Evolutionary conservation across 2,888 invertebrate species (phyloP).

Genomic region (Polydrusus tereticollis): DNA sequence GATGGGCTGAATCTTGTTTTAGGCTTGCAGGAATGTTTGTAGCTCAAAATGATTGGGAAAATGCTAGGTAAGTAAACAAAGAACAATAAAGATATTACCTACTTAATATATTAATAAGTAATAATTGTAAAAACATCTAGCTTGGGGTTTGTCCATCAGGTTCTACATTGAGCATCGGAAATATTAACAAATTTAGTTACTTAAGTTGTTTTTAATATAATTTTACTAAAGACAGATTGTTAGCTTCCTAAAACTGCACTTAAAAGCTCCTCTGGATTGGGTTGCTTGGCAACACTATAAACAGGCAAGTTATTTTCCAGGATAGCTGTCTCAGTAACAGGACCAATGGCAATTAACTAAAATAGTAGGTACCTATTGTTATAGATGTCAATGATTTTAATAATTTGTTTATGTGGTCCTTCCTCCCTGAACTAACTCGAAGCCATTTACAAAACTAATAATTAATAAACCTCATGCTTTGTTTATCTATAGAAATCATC

Average conservation of each 20-base stretch:
- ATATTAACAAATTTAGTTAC: background rate
- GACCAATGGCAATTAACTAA: slow-evolving; percentile 72
- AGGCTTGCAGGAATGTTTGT: slow-evolving; percentile 65
- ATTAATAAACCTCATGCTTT: too few species aligned
- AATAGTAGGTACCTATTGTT: too few species aligned
- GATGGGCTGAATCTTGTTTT: slow-evolving; percentile 72
- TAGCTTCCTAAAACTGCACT: slow-evolving; percentile 60
- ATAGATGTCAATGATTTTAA: too few species aligned
- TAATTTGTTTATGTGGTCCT: too few species aligned
- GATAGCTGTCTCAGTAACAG: slow-evolving; percentile 71
- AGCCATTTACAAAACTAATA: too few species aligned
- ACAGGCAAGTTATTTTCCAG: slow-evolving; percentile 66
- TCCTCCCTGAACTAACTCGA: too few species aligned
- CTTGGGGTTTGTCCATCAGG: too few species aligned
- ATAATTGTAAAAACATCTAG: too few species aligned
- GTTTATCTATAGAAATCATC: background rate
- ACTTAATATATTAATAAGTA: too few species aligned
- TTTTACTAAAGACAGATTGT: background rate
- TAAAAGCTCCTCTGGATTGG: slow-evolving; percentile 70
- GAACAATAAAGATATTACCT: background rate
- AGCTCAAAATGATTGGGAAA: slow-evolving; percentile 69
- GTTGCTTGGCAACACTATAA: slow-evolving; percentile 68
- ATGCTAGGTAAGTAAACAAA: slow-evolving; percentile 69
- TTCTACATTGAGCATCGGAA: too few species aligned
- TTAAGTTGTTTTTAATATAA: background rate